A percentile compares a stretch with the other conserved stretches of the same genome.
Conservation (phyloP, 2,113 vertebrate genomes). For the Pteruthius melanotis region DNA sequence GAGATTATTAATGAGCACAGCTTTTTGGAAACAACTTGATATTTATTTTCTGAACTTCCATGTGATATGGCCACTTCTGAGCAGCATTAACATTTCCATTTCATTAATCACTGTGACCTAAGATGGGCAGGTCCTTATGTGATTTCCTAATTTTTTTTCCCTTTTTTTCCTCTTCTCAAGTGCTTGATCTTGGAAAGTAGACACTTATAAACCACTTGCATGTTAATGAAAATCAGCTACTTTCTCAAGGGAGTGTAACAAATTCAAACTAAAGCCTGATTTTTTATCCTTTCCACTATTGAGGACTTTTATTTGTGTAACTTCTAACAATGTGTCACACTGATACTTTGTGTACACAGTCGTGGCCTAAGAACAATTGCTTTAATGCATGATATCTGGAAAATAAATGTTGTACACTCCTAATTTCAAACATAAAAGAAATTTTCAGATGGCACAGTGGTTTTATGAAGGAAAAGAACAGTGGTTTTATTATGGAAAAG, state of each 20-base stretch:
- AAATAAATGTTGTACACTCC: background rate
- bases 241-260: background rate
- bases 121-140: background rate
- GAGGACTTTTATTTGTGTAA: background rate
- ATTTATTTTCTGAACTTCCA: background rate
- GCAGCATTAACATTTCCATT: slow-evolving; percentile 2
- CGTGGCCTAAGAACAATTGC: background rate
- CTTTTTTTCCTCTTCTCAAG: background rate
- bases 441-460: background rate
- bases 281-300: background rate
- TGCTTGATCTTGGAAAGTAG: slow-evolving; percentile 5
- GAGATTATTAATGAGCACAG: background rate
- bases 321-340: background rate
- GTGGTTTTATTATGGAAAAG: background rate
- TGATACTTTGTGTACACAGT: background rate
- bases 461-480: background rate
- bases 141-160: background rate
- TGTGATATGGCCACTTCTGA: background rate
- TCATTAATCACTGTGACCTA: slow-evolving; percentile 17
- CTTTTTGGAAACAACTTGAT: background rate
- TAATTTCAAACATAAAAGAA: background rate
- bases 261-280: background rate
- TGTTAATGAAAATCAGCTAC: background rate
- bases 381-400: background rate
- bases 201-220: background rate